A percentile compares a stretch with the other conserved stretches of the same genome.
Evolutionary conservation across 53 echinoderm and acorn worm species (phyloP).

Genomic region (Echinarachnius parma): DNA sequence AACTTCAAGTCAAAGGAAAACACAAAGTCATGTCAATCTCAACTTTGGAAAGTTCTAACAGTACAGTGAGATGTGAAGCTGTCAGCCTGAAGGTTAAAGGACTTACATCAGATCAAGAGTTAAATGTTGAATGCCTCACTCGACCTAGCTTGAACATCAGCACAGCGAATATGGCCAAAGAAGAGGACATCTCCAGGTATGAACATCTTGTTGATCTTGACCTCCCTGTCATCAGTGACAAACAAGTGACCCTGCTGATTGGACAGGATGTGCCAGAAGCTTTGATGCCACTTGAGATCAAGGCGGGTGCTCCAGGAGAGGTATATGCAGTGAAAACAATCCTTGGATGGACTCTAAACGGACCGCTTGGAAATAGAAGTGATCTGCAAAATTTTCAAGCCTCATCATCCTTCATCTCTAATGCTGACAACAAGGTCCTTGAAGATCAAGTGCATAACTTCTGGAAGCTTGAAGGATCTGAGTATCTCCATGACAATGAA

Average conservation of each 20-base stretch:
- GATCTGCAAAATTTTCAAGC: background rate
- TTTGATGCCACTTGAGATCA: slow-evolving; percentile 54
- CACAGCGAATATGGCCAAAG: background rate
- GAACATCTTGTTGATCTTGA: background rate
- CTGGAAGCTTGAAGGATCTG: slow-evolving; percentile 54
- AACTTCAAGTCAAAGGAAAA: slow-evolving; percentile 15
- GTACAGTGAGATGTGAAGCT: background rate
- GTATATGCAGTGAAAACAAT: slow-evolving; percentile 47
- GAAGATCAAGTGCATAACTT: slow-evolving; percentile 48
- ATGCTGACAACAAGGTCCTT: slow-evolving; percentile 1
- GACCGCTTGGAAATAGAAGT: slow-evolving; percentile 30
- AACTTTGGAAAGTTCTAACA: slow-evolving; percentile 27
- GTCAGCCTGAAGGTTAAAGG: slow-evolving; percentile 34
- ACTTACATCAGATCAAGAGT: background rate
- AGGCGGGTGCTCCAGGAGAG: slow-evolving; percentile 30
- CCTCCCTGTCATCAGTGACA: background rate
- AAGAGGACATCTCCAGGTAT: slow-evolving; percentile 5
- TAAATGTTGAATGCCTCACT: slow-evolving; percentile 18
- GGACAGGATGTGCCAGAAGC: slow-evolving; percentile 63
- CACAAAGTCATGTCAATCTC: background rate
- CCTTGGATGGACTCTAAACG: slow-evolving; percentile 65
- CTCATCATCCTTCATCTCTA: slow-evolving; percentile 24
- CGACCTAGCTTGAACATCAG: slow-evolving; percentile 18
- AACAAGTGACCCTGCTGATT: slow-evolving; percentile 47
- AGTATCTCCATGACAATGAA: slow-evolving; percentile 38